Evolutionary conservation across 2,797 vertebrate genomes (phyloP).

Genomic region (Pelodytes ibericus): DNA sequence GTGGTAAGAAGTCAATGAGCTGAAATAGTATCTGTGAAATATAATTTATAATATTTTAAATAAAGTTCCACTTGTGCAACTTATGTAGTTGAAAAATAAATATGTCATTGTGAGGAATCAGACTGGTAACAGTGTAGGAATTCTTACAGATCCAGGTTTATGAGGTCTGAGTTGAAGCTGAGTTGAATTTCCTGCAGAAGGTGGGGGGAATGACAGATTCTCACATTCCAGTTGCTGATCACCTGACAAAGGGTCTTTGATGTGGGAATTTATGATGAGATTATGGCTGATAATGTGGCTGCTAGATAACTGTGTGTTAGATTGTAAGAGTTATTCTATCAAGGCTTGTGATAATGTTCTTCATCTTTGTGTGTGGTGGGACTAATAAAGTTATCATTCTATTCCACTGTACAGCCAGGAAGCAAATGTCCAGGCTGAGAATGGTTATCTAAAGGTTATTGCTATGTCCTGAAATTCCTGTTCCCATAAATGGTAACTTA

Average conservation of each 20-base stretch:
- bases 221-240: background rate
- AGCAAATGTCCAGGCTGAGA: too few relatives aligned
- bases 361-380: background rate
- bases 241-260: slow-evolving; percentile 1
- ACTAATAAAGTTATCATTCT: too few relatives aligned
- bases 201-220: background rate
- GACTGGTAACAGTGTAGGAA: background rate
- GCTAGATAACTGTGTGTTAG: background rate
- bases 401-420: too few relatives aligned
- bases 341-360: background rate
- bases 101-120: background rate
- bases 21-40: too few relatives aligned
- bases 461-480: too few relatives aligned
- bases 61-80: too few relatives aligned
- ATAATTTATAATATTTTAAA: too few relatives aligned
- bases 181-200: background rate
- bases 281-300: background rate
- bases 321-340: too few relatives aligned
- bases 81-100: too few relatives aligned
- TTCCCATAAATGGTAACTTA: too few relatives aligned
- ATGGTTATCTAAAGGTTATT: too few relatives aligned
- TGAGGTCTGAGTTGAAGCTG: background rate
- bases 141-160: background rate
- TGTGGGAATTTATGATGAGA: background rate
- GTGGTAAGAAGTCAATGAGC: too few relatives aligned